Conservation (phyloP, 2,113 vertebrate genomes). For the Microtus montanus region DNA sequence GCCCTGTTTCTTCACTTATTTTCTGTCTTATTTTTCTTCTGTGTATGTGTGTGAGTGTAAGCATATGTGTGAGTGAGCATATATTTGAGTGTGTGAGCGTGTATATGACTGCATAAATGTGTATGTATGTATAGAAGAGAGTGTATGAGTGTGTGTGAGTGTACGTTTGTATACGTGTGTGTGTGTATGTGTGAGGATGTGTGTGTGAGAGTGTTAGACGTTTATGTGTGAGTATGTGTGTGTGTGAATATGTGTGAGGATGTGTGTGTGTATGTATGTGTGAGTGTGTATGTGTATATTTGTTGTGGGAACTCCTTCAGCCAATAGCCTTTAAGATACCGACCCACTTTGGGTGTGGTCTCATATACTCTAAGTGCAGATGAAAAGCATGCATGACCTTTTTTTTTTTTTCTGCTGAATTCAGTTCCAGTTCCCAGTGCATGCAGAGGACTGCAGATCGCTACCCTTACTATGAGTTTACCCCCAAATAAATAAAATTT, state of each 20-base stretch:
- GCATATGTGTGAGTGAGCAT: background rate
- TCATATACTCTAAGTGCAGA: too few species aligned
- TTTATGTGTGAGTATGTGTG: background rate
- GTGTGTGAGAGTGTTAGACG: too few species aligned
- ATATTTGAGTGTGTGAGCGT: background rate
- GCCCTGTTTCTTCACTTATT: background rate
- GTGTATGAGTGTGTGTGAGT: background rate
- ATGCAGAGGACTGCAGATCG: too few species aligned
- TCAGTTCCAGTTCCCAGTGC: too few species aligned
- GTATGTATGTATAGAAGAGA: background rate
- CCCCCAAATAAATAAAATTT: too few species aligned
- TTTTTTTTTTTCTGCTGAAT: too few species aligned
- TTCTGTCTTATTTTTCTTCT: background rate
- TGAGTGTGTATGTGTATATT: background rate
- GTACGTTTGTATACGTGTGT: background rate
- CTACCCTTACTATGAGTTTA: too few species aligned
- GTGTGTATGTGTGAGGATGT: background rate
- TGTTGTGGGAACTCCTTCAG: background rate
- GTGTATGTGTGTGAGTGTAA: background rate
- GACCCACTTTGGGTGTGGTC: too few species aligned
- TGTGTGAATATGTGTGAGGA: background rate
- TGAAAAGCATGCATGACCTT: too few species aligned
- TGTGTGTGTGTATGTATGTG: background rate
- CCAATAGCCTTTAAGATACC: too few species aligned
- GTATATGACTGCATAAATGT: background rate